Conservation (phyloP, 2,797 vertebrate species). For the Rhinichthys osculus region DNA sequence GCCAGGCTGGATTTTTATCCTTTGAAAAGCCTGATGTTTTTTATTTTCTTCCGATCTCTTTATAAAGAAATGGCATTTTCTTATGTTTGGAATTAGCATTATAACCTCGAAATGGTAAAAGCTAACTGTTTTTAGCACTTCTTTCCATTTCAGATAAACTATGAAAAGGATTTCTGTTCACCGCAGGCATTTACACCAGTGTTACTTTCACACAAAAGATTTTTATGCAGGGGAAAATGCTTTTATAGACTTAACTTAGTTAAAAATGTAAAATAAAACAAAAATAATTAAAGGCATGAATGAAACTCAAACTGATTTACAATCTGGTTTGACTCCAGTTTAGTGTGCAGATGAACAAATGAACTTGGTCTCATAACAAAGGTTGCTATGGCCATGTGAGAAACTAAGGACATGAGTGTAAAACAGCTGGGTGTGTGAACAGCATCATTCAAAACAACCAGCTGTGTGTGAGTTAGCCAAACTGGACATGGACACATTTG, state of each 20-base stretch:
- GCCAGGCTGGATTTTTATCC: background rate
- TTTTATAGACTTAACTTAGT: background rate
- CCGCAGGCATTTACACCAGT: background rate
- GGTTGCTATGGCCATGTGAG: slow-evolving; percentile 19
- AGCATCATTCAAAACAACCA: slow-evolving; percentile 41
- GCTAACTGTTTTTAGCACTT: background rate
- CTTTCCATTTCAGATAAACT: background rate
- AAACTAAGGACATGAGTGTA: slow-evolving; percentile 31
- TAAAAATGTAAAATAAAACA: background rate
- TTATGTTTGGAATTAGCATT: background rate
- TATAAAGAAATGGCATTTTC: background rate
- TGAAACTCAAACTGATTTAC: background rate
- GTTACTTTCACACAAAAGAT: background rate
- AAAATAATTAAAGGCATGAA: background rate
- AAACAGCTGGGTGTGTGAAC: slow-evolving; percentile 35
- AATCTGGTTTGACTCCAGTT: background rate
- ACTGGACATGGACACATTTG: slow-evolving; percentile 25
- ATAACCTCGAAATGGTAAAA: background rate
- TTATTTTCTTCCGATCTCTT: background rate
- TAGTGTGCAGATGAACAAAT: slow-evolving; percentile 15
- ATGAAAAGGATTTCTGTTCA: background rate
- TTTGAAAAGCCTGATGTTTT: background rate
- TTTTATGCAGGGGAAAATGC: background rate
- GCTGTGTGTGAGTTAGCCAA: slow-evolving; percentile 31
- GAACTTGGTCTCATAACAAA: background rate